Percentiles rank a stretch among this genome's conserved stretches.
These are phyloP conservation scores for Glossophaga mutica DNA, from an alignment of 2,797 vertebrate genomes.

Conservation along the genomic window DNA sequence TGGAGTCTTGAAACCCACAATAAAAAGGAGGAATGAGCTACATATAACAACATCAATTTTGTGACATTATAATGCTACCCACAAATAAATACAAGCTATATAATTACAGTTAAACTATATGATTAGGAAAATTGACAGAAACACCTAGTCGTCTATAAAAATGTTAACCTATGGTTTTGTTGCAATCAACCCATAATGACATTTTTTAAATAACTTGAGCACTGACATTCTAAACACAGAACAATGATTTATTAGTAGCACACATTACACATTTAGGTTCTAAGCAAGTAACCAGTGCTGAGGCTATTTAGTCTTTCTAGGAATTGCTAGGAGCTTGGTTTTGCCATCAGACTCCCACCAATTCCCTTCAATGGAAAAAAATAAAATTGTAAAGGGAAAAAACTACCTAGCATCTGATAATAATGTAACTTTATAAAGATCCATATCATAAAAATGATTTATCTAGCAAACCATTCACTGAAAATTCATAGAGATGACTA, in stretches of 20 bases:
- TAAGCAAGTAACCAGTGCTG: conserved; percentile 74
- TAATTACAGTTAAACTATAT: conserved; percentile 61
- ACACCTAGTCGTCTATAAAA: conserved; percentile 57
- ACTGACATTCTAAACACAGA: conserved; percentile 30
- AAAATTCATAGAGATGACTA: neutral
- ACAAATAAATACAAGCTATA: conserved; percentile 50
- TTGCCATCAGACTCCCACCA: conserved; percentile 35
- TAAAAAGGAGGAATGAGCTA: conserved; percentile 32
- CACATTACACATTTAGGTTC: neutral
- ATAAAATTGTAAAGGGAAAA: neutral
- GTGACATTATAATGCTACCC: conserved; percentile 51
- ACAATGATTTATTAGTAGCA: conserved; percentile 16
- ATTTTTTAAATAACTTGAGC: conserved; percentile 15
- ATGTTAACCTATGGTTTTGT: conserved; percentile 33
- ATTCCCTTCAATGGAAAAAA: neutral
- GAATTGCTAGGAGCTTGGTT: neutral
- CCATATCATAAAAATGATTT: conserved; percentile 50
- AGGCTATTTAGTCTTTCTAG: conserved; percentile 74
- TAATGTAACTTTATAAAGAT: conserved; percentile 49
- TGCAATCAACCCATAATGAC: conserved; percentile 27
- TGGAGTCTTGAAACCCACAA: conserved; percentile 56
- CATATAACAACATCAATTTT: conserved; percentile 55
- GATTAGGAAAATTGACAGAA: conserved; percentile 67
- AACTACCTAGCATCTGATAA: conserved; percentile 7
- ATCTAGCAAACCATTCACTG: neutral